Evolutionary conservation across 2,888 invertebrate species (phyloP).

Genomic region (Perithous albicinctus): DNA sequence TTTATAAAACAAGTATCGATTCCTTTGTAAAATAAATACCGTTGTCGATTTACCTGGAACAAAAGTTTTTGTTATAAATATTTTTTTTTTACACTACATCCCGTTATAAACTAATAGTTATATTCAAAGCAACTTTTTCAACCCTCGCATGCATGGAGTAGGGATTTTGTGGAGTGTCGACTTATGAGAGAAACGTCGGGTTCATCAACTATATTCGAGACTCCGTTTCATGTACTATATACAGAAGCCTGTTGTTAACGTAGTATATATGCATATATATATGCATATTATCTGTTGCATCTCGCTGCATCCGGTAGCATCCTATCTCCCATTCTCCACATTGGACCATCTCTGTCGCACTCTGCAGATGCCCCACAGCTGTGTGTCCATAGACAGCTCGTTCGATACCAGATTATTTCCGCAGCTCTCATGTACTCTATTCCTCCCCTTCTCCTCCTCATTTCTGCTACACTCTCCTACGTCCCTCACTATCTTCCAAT

Average conservation of each 20-base stretch:
- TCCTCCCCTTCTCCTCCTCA: background rate
- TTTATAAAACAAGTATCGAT: too few relatives aligned
- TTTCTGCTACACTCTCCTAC: background rate
- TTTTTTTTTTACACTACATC: too few relatives aligned
- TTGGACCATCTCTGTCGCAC: background rate
- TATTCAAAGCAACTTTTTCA: too few relatives aligned
- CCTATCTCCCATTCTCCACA: background rate
- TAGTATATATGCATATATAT: slow-evolving; percentile 9
- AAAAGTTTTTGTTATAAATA: too few relatives aligned
- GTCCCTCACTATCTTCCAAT: background rate
- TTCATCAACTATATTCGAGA: slow-evolving; percentile 4
- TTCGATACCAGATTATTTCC: slow-evolving; percentile 39
- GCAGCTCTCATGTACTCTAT: slow-evolving; percentile 9
- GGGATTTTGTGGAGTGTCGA: background rate
- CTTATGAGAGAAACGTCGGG: background rate
- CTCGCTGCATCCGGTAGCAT: slow-evolving; percentile 24
- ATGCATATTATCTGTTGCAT: slow-evolving; percentile 46
- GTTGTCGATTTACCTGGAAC: too few relatives aligned
- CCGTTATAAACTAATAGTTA: too few relatives aligned
- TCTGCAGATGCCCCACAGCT: background rate
- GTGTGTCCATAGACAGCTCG: slow-evolving; percentile 5
- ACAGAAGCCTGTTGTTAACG: slow-evolving; percentile 1
- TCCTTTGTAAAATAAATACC: too few relatives aligned
- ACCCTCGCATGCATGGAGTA: background rate
- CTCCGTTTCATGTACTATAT: background rate